phyloP scores from a whole-genome alignment of 2,888 invertebrate genomes.

The Agrochola lota region DNA sequence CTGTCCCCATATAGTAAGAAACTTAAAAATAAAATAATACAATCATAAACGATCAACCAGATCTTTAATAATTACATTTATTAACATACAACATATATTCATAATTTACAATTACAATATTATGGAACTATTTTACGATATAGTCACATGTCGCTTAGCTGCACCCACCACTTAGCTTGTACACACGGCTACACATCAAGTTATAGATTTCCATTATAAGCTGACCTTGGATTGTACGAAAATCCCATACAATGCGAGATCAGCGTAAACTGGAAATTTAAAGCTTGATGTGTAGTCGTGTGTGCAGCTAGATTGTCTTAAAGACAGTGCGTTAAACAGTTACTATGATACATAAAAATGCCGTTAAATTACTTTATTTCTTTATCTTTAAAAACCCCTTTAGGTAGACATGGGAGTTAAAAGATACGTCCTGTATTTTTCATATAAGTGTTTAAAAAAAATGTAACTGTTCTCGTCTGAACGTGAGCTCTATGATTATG shows the following conservation, averaged over 20 bases:
- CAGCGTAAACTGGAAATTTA: too few species aligned
- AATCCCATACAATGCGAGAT: too few species aligned
- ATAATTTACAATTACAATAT: constrained; percentile 60
- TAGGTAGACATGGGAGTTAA: neutral
- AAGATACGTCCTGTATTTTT: neutral
- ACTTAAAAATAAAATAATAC: constrained; percentile 29
- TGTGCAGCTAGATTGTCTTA: too few species aligned
- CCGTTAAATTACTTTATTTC: neutral
- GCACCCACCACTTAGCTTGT: constrained; percentile 29
- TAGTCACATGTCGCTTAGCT: constrained; percentile 21
- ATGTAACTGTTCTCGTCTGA: neutral
- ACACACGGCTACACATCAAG: too few species aligned
- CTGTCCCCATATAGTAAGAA: too few species aligned
- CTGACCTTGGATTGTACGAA: too few species aligned
- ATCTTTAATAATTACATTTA: constrained; percentile 66
- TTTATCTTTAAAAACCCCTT: neutral
- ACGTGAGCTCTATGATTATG: neutral
- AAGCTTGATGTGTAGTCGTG: too few species aligned
- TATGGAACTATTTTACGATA: constrained; percentile 39
- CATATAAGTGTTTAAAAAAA: too few species aligned
- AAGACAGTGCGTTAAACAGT: constrained; percentile 26
- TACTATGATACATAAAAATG: constrained; percentile 20
- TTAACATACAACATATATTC: constrained; percentile 61
- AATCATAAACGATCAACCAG: constrained; percentile 53
- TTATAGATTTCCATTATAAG: too few species aligned